Base-by-base conservation (phyloP, 2,888 invertebrate genomes). In the Eupeodes latifasciatus region DNA sequence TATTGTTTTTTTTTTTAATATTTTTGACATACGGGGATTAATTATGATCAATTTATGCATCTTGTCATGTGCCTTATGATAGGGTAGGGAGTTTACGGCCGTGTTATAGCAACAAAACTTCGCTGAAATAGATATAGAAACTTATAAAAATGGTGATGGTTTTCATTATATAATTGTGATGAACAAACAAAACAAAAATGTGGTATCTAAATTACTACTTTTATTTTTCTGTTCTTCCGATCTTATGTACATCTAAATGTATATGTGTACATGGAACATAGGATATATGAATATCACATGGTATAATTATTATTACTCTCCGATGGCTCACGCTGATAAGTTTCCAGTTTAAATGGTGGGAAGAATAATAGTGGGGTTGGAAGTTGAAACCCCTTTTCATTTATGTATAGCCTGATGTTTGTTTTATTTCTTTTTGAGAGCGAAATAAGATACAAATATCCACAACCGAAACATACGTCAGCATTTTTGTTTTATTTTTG, bases 1-100 rank as follows among this genome's bases (percentile, higher is more conserved):
- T 14, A 51, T 34, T 36, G 40, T 64, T 27, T 5, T 53, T 71
- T 49, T 71, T 34, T n/a, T n/a, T n/a, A n/a, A 11, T 59, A 3
- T 19, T 64, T 76, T 47, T 85, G 61, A 81, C 82, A 86, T 59
- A 61, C 14, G 34, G 34, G 61, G 67, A 76, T 62, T 80, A 80
- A 80, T 57, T 84, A 57, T 75, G 80, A 84, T 83, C 76, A 79
- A 49, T 81, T 82, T 72, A 72, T 72, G 57, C 14, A 75, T 57
- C 12, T 36, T 27, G 47, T 66, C 71, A 40, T 51, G 53, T 71
- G 71, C 16, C 82, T 75, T 82, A 75, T 76, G 80, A 79, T 75
- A 55, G 67, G 19, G 53, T 69, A 55, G 67, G 19, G 53, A 40
- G 47, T 55, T 64, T 14, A 36, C 27, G 3, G 27, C 27, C 2